Evolutionary conservation across 2,797 vertebrate species (phyloP).

Genomic region (Crossoptilon crossoptilon): DNA sequence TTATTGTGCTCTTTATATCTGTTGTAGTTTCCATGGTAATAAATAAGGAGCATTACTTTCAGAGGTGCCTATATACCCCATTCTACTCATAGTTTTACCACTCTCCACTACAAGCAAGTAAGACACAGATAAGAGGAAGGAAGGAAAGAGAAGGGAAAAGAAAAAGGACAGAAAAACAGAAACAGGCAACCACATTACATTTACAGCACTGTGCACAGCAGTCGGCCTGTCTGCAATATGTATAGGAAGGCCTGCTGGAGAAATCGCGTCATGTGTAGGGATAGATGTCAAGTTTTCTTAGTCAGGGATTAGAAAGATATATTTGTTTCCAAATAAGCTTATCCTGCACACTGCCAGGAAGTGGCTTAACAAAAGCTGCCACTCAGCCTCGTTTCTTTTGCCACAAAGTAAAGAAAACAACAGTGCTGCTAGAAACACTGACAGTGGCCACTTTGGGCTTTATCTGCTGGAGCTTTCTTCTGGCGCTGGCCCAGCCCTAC

Average conservation of each 20-base stretch:
- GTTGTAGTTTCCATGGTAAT: not conserved
- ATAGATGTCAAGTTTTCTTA: conserved; percentile 28
- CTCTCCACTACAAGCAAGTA: not conserved
- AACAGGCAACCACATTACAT: not conserved
- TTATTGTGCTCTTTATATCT: not conserved
- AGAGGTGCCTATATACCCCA: not conserved
- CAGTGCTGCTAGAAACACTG: not conserved
- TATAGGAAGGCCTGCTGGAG: not conserved
- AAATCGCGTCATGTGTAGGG: not conserved
- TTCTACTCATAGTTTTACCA: not conserved
- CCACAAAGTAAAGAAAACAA: conserved; percentile 15
- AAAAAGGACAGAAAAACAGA: not conserved
- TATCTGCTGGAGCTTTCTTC: conserved; percentile 22
- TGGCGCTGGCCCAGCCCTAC: not conserved
- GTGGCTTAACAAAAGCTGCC: not conserved
- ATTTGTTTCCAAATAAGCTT: conserved; percentile 31
- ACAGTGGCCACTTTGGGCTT: not conserved
- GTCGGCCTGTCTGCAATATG: not conserved
- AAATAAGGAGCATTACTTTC: not conserved
- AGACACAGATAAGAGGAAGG: not conserved
- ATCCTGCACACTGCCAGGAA: conserved; percentile 18
- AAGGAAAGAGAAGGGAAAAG: not conserved
- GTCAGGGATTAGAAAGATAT: conserved; percentile 9
- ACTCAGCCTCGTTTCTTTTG: not conserved
- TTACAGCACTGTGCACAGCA: not conserved